phyloP scores from a whole-genome alignment of 2,888 invertebrate species.

The Eudasyphora cyanicolor region DNA sequence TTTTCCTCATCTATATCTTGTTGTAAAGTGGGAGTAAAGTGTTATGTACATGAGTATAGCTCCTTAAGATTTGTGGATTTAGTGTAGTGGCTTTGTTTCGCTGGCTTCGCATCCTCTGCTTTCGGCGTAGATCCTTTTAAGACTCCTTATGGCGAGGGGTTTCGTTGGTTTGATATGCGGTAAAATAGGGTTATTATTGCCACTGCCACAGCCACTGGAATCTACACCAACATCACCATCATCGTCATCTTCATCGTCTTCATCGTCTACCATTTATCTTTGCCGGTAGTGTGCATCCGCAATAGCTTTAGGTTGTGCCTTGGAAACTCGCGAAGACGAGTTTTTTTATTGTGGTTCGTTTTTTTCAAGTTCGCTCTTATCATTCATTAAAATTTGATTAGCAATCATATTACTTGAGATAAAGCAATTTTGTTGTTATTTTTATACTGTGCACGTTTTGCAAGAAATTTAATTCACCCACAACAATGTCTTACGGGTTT shows the following conservation, averaged over 20 bases:
- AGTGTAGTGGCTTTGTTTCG: not conserved
- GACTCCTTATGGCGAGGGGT: not conserved
- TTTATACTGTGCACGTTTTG: not conserved
- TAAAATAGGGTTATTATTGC: not conserved
- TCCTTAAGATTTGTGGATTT: not conserved
- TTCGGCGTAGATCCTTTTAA: not conserved
- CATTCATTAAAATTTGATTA: constrained; percentile 44
- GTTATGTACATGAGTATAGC: too few relatives aligned
- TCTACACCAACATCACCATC: not conserved
- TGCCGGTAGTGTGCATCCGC: not conserved
- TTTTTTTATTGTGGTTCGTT: not conserved
- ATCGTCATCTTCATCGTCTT: not conserved
- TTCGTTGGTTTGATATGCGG: not conserved
- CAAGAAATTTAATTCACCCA: not conserved
- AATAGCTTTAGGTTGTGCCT: not conserved
- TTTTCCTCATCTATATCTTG: not conserved
- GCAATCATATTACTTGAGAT: constrained; percentile 34
- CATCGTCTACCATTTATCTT: not conserved
- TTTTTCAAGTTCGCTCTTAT: constrained; percentile 10
- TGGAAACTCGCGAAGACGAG: not conserved
- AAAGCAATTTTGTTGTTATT: constrained; percentile 31
- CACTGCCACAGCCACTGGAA: not conserved
- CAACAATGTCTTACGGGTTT: not conserved
- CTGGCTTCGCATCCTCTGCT: not conserved
- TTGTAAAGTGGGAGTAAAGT: not conserved